Percentiles rank a stretch among this genome's conserved stretches.
phyloP scores from a whole-genome alignment of 1,140 invertebrate genomes.

The Solenopsis invicta region DNA sequence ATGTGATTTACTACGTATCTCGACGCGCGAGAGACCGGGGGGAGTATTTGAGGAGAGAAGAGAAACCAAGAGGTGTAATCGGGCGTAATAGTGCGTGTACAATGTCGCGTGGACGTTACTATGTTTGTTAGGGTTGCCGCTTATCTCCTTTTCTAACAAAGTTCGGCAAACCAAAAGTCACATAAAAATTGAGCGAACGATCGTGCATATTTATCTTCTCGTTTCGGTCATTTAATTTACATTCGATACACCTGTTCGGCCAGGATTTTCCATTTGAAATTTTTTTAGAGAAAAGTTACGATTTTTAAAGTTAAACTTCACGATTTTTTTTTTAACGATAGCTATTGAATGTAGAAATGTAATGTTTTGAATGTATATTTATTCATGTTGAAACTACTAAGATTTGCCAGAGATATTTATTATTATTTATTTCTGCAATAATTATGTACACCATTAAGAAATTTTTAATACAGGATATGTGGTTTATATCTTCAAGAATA shows the following conservation, averaged over 20 bases:
- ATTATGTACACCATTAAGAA: no score
- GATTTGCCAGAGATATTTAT: no score
- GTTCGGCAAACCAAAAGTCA: neutral
- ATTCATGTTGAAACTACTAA: no score
- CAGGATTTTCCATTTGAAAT: neutral
- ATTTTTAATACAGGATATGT: no score
- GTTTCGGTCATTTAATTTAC: constrained; percentile 56
- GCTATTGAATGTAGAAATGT: no score
- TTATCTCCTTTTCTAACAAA: neutral
- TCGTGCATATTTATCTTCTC: constrained; percentile 35
- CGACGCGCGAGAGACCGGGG: neutral
- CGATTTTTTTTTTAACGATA: no score
- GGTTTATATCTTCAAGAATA: no score
- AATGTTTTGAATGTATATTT: no score
- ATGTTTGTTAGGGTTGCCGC: neutral
- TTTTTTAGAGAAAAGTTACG: neutral
- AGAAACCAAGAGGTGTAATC: no score
- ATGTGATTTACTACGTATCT: constrained; percentile 53
- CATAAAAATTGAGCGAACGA: neutral
- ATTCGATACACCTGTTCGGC: constrained; percentile 19
- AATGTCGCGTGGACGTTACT: neutral
- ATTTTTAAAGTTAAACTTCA: no score
- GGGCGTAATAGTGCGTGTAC: neutral
- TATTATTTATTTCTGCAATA: no score
- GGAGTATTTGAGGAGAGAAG: neutral